phyloP scores from a whole-genome alignment of 2,113 vertebrate genomes.

The Orthonyx spaldingii region DNA sequence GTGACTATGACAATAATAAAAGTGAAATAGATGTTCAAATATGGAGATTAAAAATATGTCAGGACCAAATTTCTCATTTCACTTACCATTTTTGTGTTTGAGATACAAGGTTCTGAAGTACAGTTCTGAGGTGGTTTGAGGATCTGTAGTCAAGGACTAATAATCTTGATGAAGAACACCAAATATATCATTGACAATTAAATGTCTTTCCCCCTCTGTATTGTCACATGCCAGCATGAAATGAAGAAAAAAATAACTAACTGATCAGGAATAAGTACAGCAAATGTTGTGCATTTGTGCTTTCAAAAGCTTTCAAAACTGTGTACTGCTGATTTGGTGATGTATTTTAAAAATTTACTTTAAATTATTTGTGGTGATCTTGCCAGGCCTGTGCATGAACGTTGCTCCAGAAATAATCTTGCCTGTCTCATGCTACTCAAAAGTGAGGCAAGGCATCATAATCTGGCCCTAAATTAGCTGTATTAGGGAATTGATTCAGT shows the following conservation, averaged over 20 bases:
- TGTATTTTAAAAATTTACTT: not conserved
- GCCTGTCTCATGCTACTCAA: not conserved
- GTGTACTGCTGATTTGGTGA: not conserved
- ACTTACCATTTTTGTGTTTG: not conserved
- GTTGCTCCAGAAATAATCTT: not conserved
- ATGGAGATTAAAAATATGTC: not conserved
- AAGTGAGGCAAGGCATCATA: not conserved
- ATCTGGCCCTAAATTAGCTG: not conserved
- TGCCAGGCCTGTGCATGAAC: not conserved
- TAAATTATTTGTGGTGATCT: not conserved
- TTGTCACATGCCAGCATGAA: not conserved
- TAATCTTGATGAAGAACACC: not conserved
- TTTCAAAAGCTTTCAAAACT: not conserved
- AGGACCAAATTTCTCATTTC: not conserved
- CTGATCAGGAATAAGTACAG: not conserved
- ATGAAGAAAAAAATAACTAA: not conserved
- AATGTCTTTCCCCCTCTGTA: not conserved
- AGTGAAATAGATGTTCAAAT: not conserved
- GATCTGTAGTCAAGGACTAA: not conserved
- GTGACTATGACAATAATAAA: not conserved
- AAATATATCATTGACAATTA: not conserved
- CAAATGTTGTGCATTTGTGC: not conserved
- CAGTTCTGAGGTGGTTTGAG: not conserved
- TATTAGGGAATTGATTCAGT: not conserved
- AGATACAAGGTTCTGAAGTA: not conserved